These are phyloP conservation scores for Psammodynastes pulverulentus DNA, from an alignment of 2,113 vertebrate species.

Conservation along the genomic window DNA sequence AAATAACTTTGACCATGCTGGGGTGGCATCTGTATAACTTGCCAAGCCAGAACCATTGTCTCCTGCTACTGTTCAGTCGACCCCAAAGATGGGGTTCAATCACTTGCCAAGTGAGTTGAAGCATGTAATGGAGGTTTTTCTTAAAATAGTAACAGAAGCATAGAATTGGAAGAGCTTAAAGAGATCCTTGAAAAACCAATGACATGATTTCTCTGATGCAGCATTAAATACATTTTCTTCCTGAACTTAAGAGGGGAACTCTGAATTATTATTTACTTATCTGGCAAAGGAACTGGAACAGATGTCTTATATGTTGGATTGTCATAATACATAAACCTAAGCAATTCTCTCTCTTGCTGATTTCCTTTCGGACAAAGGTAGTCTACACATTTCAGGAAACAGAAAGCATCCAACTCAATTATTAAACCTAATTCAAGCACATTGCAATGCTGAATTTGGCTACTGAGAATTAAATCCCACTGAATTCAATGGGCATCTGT, in stretches of 20 bases:
- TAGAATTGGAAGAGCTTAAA: background rate
- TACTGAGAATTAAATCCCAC: background rate
- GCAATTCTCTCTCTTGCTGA: background rate
- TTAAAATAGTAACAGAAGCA: background rate
- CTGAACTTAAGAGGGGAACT: background rate
- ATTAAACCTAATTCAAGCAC: background rate
- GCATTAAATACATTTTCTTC: background rate
- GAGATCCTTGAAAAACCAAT: background rate
- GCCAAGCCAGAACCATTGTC: background rate
- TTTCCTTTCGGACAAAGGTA: background rate
- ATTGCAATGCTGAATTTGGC: background rate
- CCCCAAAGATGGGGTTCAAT: background rate
- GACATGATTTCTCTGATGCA: background rate
- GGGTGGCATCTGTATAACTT: background rate
- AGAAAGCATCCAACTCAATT: background rate
- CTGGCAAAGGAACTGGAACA: background rate
- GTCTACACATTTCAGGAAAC: background rate
- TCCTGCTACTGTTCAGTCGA: background rate
- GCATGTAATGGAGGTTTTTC: background rate
- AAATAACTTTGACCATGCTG: constrained; percentile 14
- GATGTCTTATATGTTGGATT: background rate
- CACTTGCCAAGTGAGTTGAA: background rate
- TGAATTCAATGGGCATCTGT: background rate
- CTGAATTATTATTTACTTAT: background rate
- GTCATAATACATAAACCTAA: background rate